Conservation (phyloP, 2,113 vertebrate species). For the Equus quagga region DNA sequence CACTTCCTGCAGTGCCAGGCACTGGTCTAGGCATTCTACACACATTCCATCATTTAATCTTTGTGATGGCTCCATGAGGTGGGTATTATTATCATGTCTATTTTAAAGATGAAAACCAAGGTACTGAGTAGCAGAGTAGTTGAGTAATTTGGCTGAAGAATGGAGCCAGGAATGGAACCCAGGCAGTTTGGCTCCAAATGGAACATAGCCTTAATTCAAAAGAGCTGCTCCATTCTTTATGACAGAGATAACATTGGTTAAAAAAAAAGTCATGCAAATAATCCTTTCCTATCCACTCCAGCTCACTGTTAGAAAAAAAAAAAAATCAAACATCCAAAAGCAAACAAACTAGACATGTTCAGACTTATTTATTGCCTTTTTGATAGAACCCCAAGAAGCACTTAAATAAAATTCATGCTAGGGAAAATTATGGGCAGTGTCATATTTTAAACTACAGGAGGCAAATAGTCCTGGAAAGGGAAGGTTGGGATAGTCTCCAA, state of each 20-base stretch:
- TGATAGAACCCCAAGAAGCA: background rate
- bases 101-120: background rate
- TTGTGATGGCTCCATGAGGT: background rate
- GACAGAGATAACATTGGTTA: background rate
- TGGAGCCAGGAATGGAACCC: background rate
- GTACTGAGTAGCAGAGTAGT: background rate
- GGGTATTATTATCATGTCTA: background rate
- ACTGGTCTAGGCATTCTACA: too few relatives aligned
- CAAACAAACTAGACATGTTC: background rate
- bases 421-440: background rate
- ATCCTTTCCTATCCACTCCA: background rate
- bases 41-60: background rate
- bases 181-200: background rate
- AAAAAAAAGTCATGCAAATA: background rate
- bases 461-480: background rate
- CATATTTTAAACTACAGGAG: background rate
- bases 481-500: background rate
- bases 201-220: background rate
- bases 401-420: background rate
- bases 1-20: background rate
- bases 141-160: background rate
- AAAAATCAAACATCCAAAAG: background rate
- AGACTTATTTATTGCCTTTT: background rate
- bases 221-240: background rate
- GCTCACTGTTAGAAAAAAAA: background rate